These are phyloP conservation scores for Thymelicus lineola DNA, from an alignment of 2,888 invertebrate genomes.

Conservation along the genomic window DNA sequence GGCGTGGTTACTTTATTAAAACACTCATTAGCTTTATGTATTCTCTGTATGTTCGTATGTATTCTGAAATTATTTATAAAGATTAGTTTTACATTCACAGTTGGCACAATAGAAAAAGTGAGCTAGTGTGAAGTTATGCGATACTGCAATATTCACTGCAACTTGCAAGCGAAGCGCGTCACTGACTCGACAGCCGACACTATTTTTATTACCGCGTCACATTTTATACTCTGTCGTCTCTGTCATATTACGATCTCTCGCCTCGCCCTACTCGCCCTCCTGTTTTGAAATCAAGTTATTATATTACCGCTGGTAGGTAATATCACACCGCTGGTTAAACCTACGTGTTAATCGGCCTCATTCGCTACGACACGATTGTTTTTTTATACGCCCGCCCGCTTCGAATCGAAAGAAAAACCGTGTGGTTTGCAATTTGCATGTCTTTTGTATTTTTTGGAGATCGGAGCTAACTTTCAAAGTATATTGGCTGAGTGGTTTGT, in stretches of 20 bases:
- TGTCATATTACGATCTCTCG: slow-evolving; percentile 53
- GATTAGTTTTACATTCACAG: background rate
- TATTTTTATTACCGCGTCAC: slow-evolving; percentile 46
- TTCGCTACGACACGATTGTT: slow-evolving; percentile 31
- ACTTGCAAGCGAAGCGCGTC: slow-evolving; percentile 16
- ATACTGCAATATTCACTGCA: background rate
- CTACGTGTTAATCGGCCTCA: slow-evolving; percentile 38
- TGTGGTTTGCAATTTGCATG: slow-evolving; percentile 26
- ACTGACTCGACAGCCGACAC: slow-evolving; percentile 20
- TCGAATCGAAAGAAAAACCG: slow-evolving; percentile 32
- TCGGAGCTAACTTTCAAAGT: background rate
- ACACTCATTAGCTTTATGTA: too few species aligned
- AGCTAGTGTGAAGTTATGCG: background rate
- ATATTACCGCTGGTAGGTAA: slow-evolving; percentile 36
- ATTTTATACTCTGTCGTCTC: slow-evolving; percentile 53
- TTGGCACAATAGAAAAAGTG: background rate
- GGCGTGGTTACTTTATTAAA: too few species aligned
- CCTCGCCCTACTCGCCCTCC: slow-evolving; percentile 44
- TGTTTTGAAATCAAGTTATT: slow-evolving; percentile 53
- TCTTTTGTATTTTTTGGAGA: slow-evolving; percentile 21
- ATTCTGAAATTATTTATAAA: background rate
- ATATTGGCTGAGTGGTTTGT: background rate
- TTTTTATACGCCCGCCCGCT: slow-evolving; percentile 28
- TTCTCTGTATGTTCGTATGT: too few species aligned
- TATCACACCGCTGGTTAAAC: slow-evolving; percentile 36